Conservation (phyloP, 2,113 vertebrate species). For the Piprites chloris region DNA sequence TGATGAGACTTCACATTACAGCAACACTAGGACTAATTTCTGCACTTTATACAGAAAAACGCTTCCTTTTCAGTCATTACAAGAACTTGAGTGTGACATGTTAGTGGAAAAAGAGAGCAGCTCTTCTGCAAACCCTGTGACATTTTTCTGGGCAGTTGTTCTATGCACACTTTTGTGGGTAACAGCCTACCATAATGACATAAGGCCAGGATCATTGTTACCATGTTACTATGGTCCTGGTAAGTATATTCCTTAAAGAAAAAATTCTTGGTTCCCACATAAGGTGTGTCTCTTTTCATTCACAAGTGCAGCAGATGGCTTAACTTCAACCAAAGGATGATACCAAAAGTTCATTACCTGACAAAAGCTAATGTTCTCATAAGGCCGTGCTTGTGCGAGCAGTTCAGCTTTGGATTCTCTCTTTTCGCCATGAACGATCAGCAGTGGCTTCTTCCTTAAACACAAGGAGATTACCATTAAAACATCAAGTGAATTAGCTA, state of each 20-base stretch:
- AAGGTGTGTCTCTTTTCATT: background rate
- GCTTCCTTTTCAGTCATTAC: background rate
- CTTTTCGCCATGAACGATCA: constrained; percentile 94
- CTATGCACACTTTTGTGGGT: background rate
- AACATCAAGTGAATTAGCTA: background rate
- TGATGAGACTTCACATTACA: background rate
- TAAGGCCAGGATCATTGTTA: background rate
- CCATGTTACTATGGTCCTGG: background rate
- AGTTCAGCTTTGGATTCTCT: constrained; percentile 90
- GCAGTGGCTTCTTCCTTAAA: constrained; percentile 83
- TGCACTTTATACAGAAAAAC: background rate
- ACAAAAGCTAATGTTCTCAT: constrained; percentile 86
- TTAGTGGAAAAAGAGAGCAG: background rate
- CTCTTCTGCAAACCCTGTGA: background rate
- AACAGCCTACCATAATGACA: background rate
- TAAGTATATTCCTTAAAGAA: background rate
- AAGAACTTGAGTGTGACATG: background rate
- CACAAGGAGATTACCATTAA: background rate
- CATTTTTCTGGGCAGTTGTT: background rate
- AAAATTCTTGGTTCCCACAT: background rate
- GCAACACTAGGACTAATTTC: background rate
- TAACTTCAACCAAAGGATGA: background rate
- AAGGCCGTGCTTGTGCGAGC: constrained; percentile 83
- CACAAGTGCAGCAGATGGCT: background rate
- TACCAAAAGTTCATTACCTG: constrained; percentile 77